phyloP scores from a whole-genome alignment of 1,140 invertebrate species.

The Macrobrachium nipponense region DNA sequence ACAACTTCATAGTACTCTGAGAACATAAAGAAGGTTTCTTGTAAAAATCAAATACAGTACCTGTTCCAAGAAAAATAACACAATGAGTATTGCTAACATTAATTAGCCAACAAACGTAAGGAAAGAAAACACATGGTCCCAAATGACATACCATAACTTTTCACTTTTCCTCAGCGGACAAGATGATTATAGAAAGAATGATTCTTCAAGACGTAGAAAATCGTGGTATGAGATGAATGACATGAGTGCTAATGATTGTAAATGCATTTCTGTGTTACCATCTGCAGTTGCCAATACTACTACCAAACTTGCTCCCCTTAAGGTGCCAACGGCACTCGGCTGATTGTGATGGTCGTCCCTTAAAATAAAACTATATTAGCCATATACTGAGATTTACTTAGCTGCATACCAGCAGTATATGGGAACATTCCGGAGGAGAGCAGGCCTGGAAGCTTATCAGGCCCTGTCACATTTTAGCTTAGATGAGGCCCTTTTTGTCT shows the following conservation, averaged over 20 bases:
- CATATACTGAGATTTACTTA: conserved; percentile 27
- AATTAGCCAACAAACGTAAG: background rate
- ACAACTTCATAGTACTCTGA: no score
- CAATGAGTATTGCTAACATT: background rate
- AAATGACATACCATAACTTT: background rate
- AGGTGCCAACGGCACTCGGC: background rate
- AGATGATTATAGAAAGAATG: background rate
- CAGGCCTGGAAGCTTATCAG: no score
- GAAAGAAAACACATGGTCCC: background rate
- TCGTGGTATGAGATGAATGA: conserved; percentile 3
- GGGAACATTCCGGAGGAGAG: no score
- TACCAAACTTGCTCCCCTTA: conserved; percentile 9
- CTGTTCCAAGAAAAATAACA: no score
- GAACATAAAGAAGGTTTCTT: no score
- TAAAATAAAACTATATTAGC: conserved; percentile 11
- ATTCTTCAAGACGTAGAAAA: conserved; percentile 12
- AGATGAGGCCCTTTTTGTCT: no score
- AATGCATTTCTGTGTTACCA: conserved; percentile 41
- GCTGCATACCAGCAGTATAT: background rate
- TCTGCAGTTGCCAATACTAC: conserved; percentile 9
- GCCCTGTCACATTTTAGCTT: no score
- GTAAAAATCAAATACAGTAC: no score
- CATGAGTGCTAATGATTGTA: conserved; percentile 33
- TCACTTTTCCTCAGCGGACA: no score
- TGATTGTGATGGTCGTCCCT: background rate